These are phyloP conservation scores for Anolis carolinensis DNA, from an alignment of 2,113 vertebrate species.

Conservation along the genomic window DNA sequence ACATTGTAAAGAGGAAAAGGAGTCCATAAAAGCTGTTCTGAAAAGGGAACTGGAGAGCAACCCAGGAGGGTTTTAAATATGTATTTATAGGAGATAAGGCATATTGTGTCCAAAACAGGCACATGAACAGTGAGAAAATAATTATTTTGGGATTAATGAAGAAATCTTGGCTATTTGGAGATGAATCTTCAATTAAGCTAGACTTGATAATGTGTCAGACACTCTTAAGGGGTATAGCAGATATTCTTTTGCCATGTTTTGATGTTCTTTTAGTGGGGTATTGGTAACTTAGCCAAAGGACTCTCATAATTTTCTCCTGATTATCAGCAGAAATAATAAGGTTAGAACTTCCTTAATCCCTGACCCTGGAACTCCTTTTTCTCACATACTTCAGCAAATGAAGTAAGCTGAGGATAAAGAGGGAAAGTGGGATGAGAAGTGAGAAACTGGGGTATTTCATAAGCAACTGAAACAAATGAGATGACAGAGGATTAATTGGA, in stretches of 20 bases:
- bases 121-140: slow-evolving; percentile 34
- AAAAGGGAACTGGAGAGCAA: slow-evolving; percentile 70
- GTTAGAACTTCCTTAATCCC: no score
- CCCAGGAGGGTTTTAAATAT: slow-evolving; percentile 45
- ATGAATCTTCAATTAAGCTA: slow-evolving; percentile 64
- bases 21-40: slow-evolving; percentile 74
- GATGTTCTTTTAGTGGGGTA: slow-evolving; percentile 61
- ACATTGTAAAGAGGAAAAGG: slow-evolving; percentile 81
- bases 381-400: no score
- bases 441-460: no score
- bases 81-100: slow-evolving; percentile 54
- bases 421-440: no score
- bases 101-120: slow-evolving; percentile 47
- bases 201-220: slow-evolving; percentile 70
- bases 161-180: slow-evolving; percentile 46
- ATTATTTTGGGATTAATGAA: slow-evolving; percentile 39
- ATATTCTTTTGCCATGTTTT: slow-evolving; percentile 60
- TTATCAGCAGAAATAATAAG: slow-evolving; percentile 23
- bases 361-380: no score
- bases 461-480: no score
- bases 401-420: no score
- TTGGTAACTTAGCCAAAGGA: slow-evolving; percentile 53
- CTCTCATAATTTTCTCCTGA: slow-evolving; percentile 63
- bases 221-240: slow-evolving; percentile 63
- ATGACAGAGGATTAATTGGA: no score